A percentile compares a stretch with the other conserved stretches of the same genome.
These are phyloP conservation scores for Hippopotamus amphibius DNA, from an alignment of 2,113 vertebrate species.

Conservation along the genomic window DNA sequence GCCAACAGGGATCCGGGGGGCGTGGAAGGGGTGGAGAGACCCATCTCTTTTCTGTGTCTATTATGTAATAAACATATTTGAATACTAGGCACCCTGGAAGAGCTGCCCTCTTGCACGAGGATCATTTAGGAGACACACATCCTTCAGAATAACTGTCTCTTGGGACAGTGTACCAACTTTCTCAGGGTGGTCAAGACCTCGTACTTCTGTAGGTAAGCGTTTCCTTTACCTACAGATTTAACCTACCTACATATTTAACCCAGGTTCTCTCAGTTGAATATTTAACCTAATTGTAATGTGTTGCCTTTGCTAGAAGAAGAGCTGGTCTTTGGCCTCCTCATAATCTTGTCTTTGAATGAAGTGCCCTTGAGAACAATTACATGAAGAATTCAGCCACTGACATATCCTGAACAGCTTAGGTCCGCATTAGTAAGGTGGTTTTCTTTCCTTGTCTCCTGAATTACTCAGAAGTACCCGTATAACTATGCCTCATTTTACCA, in stretches of 20 bases:
- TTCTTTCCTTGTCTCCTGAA: not conserved
- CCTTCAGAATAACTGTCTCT: not conserved
- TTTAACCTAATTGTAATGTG: conserved; percentile 47
- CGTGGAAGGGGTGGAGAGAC: not conserved
- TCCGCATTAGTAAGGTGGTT: not conserved
- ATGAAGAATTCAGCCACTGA: not conserved
- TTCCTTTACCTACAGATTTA: conserved; percentile 58
- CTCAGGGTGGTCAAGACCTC: not conserved
- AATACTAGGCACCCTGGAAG: not conserved
- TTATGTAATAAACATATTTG: not conserved
- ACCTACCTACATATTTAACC: conserved; percentile 67
- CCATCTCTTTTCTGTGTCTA: not conserved
- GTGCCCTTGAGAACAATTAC: not conserved
- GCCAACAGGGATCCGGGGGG: not conserved
- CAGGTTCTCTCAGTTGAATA: conserved; percentile 58
- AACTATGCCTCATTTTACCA: not conserved
- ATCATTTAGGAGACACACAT: not conserved
- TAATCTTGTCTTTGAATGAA: conserved; percentile 1
- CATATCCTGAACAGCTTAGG: not conserved
- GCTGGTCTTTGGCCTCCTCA: conserved; percentile 37
- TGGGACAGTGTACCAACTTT: not conserved
- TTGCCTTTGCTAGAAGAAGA: conserved; percentile 38
- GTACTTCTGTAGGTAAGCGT: not conserved
- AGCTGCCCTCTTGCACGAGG: not conserved
- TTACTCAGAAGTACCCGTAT: not conserved